Base-by-base conservation (phyloP, 2,113 vertebrate species). In the Aspiorhynchus laticeps region DNA sequence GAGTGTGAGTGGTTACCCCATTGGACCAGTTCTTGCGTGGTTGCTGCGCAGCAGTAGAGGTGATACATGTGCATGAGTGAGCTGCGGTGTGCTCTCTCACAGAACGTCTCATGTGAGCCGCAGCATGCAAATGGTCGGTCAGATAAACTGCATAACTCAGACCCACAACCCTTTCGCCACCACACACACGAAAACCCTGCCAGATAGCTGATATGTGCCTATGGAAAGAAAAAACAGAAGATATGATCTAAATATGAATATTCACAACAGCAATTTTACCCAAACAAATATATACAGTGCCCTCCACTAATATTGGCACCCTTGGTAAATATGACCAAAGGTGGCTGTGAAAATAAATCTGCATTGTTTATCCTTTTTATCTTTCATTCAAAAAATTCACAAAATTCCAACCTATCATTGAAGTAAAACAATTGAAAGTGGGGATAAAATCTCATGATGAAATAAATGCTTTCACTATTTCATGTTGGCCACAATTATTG, bases 91-190 rank as follows among this genome's bases (percentile, higher is more conserved):
- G 38, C 96, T 96, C 94, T 96, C 94, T 99, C 98, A 48, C 97
- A 92, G 93, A 99, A 99, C 5, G 96, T 98, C 95, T 99, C 96
- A 0, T n/a, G 99, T 96, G 80, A 99, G 97, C 1, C 97, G 95
- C 76, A 99, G 95, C 96, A 99, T 96, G 94, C 97, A 98, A 93
- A 99, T n/a, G 96, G 91, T 99, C 98, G 0, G 94, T 95, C 84
- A 97, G 92, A 93, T 98, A 98, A 79, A 96, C 92, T 0, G 96
- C 94, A 4, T 93, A 96, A 96, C 69, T 92, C 95, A 0, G 95
- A 93, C 14, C 95, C 93, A 85, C 53, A 91, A 86, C 86, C 93
- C 69, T 93, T 90, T 0, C 90, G 88, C 94, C 91, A 94, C 95
- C 96, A 98, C 11, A 97, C 11, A 97, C 94, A 28, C 86, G 85